Evolutionary conservation across 2,113 vertebrate genomes (phyloP), one percentile per base, ranked within the genome.

Genomic region (Tupaia tana): DNA sequence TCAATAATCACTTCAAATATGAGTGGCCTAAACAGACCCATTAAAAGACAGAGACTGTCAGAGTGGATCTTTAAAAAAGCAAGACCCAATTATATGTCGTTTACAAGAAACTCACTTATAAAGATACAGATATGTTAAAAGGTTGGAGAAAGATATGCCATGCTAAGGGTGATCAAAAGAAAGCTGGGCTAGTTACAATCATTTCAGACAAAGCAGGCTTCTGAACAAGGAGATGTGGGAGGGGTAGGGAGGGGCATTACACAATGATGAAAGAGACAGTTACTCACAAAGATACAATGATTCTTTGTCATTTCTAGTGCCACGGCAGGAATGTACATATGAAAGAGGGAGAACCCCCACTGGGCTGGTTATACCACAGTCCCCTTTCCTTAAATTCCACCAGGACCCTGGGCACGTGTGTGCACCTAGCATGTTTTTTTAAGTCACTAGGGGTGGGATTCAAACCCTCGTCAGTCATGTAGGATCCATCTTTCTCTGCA

Each of bases 1-100:
- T 87, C 16, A 52, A 43, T 13, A 87, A 43, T 70, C 19, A 58
- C 66, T 70, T 87, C 58, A 74, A 74, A 74, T 52, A 8, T 29
- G 24, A 63, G 29, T 74, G 31, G 31, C 43, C 58, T 87, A 63
- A 87, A 87, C 27, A 63, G 6, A 74, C 34, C 15, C 73, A 43
- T 87, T 63, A 86, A 86, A 86, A 86, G 52, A 85, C 67, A 71
- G 25, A 84, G 56, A 74, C 29, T 87, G 16, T 43, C 58, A 87
- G 24, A 63, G 16, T 74, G 11, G 59, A 29, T 74, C 25, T 43
- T 27, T 54, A 54, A 25, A 77, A 43, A 61, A 29, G 61, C 18
- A 61, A 74, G 70, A 87, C 31, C 6, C n/a, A 87, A 29, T 74
- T 61, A 63, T 43, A 63, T 74, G 16, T 43, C 61, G 58, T 29